A percentile compares a stretch with the other conserved stretches of the same genome.
Conservation (phyloP, 2,888 invertebrate genomes). For the Drosophila anomalata region DNA sequence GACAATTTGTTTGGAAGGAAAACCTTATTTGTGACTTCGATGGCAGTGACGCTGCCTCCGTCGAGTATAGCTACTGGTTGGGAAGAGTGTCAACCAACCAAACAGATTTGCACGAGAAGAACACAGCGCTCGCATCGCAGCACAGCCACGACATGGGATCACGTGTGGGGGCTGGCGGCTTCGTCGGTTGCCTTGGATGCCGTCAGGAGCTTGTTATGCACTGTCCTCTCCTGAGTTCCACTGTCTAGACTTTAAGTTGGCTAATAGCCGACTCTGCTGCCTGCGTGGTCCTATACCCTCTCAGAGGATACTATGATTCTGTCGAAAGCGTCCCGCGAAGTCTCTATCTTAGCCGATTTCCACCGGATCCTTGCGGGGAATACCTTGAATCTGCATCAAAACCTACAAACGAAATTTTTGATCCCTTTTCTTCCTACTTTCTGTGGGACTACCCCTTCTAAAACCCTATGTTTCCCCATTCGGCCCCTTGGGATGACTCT, state of each 20-base stretch:
- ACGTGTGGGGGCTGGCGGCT: constrained; percentile 22
- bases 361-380: no score
- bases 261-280: constrained; percentile 64
- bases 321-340: no score
- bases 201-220: constrained; percentile 68
- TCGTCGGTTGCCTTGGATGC: constrained; percentile 72
- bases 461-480: no score
- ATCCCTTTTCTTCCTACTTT: no score
- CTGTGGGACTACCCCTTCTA: no score
- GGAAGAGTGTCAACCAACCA: constrained; percentile 49
- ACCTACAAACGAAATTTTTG: no score
- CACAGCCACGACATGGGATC: constrained; percentile 11
- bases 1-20: no score
- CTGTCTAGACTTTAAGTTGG: constrained; percentile 76
- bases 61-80: not conserved
- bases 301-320: not conserved
- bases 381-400: no score
- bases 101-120: constrained; percentile 70
- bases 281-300: constrained; percentile 26
- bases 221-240: constrained; percentile 26
- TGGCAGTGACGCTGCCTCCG: not conserved
- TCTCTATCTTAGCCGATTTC: no score
- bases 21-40: not conserved
- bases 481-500: no score
- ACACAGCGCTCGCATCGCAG: constrained; percentile 43